Evolutionary conservation across 1,140 invertebrate species (phyloP).

Genomic region (Meloidogyne hapla): DNA sequence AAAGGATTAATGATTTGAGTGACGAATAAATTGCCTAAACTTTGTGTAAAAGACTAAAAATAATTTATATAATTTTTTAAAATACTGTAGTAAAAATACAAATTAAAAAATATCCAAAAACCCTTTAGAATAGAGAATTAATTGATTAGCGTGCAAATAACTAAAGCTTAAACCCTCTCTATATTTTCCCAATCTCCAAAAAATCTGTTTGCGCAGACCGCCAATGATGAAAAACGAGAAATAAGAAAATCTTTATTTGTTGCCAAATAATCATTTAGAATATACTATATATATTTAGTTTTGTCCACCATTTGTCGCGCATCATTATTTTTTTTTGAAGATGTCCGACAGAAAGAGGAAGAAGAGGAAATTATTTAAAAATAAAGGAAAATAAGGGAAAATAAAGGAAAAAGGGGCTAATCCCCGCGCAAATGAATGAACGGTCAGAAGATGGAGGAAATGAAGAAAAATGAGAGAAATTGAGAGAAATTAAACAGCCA

Average conservation of each 20-base stretch:
- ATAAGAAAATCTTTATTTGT: too few relatives aligned
- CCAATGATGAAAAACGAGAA: background rate
- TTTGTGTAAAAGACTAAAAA: too few relatives aligned
- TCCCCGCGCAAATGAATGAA: background rate
- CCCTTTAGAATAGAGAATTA: background rate
- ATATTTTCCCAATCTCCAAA: background rate
- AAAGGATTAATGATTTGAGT: background rate
- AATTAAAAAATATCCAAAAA: too few relatives aligned
- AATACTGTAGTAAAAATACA: too few relatives aligned
- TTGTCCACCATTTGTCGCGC: background rate
- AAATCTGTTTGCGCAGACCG: background rate
- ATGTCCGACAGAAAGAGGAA: background rate
- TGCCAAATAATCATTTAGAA: background rate
- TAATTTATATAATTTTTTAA: background rate
- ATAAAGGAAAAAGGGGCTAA: background rate
- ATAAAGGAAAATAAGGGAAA: too few relatives aligned
- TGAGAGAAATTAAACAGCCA: background rate
- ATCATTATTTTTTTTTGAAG: background rate
- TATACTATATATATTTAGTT: background rate
- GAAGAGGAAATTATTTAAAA: too few relatives aligned
- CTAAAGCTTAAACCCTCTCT: background rate
- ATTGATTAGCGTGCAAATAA: conserved; percentile 1
- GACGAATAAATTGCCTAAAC: background rate
- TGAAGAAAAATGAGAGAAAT: background rate
- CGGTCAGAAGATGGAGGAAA: background rate